Conservation (phyloP, 2,113 vertebrate species). For the Tor tambroides region DNA sequence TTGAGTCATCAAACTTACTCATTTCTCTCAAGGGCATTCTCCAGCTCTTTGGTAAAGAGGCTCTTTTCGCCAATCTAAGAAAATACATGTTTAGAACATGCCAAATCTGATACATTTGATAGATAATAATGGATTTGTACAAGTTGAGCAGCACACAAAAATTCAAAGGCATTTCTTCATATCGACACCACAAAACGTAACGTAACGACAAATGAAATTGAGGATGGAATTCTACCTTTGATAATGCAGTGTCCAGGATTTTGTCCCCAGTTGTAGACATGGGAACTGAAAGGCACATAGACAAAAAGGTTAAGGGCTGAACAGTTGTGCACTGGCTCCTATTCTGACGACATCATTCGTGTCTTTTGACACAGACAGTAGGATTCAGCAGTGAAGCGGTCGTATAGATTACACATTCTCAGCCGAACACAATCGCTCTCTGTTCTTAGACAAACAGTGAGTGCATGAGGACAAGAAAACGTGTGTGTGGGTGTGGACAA, state of each 20-base stretch:
- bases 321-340: slow-evolving; percentile 33
- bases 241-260: slow-evolving; percentile 95
- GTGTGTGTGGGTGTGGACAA: neutral
- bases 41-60: slow-evolving; percentile 97
- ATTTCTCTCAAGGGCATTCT: slow-evolving; percentile 91
- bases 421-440: slow-evolving; percentile 55
- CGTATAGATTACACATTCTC: slow-evolving; percentile 57
- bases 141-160: neutral
- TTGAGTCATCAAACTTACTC: slow-evolving; percentile 82
- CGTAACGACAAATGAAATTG: neutral
- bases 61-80: slow-evolving; percentile 98
- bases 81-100: neutral
- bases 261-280: slow-evolving; percentile 96
- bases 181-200: neutral
- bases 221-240: slow-evolving; percentile 81
- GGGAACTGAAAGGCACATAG: slow-evolving; percentile 81
- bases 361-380: slow-evolving; percentile 46
- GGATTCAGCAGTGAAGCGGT: slow-evolving; percentile 44
- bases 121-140: neutral
- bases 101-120: neutral
- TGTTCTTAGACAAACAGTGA: slow-evolving; percentile 42
- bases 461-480: slow-evolving; percentile 35
- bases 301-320: slow-evolving; percentile 29
- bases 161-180: neutral
- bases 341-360: slow-evolving; percentile 54